Evolutionary conservation across 1,140 invertebrate genomes (phyloP).

Genomic region (Armadillidium nasatum): DNA sequence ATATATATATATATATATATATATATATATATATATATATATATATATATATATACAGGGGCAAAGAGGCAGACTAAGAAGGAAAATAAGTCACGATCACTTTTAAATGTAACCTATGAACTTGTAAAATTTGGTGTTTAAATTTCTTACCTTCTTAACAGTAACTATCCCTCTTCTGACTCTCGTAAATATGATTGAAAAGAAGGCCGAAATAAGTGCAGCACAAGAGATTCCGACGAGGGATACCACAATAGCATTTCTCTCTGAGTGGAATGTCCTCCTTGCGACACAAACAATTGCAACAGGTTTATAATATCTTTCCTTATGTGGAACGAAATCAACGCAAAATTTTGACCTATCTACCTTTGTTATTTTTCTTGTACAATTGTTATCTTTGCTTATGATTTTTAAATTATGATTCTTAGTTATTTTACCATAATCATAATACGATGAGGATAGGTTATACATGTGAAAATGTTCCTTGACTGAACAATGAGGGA

Average conservation of each 20-base stretch:
- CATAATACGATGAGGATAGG: neutral
- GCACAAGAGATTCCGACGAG: slow-evolving; percentile 26
- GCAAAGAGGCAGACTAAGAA: too few relatives aligned
- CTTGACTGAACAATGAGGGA: neutral
- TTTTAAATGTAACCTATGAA: too few relatives aligned
- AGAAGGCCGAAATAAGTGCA: slow-evolving; percentile 33
- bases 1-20: too few relatives aligned
- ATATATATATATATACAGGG: too few relatives aligned
- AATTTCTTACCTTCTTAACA: slow-evolving; percentile 36
- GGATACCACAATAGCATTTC: slow-evolving; percentile 31
- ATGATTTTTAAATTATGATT: neutral
- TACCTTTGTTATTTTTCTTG: neutral
- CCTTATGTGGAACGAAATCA: neutral
- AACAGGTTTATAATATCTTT: neutral
- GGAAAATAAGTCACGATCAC: too few relatives aligned
- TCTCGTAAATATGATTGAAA: slow-evolving; percentile 36
- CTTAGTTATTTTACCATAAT: neutral
- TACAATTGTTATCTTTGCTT: slow-evolving; percentile 1
- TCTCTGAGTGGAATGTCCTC: slow-evolving; percentile 31
- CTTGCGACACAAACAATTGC: neutral
- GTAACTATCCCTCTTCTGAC: slow-evolving; percentile 42
- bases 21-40: too few relatives aligned
- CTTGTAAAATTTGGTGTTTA: too few relatives aligned
- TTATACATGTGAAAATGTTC: neutral
- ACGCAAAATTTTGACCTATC: neutral